These are phyloP conservation scores for Xiphias gladius DNA, from an alignment of 2,113 vertebrate genomes.

Conservation along the genomic window DNA sequence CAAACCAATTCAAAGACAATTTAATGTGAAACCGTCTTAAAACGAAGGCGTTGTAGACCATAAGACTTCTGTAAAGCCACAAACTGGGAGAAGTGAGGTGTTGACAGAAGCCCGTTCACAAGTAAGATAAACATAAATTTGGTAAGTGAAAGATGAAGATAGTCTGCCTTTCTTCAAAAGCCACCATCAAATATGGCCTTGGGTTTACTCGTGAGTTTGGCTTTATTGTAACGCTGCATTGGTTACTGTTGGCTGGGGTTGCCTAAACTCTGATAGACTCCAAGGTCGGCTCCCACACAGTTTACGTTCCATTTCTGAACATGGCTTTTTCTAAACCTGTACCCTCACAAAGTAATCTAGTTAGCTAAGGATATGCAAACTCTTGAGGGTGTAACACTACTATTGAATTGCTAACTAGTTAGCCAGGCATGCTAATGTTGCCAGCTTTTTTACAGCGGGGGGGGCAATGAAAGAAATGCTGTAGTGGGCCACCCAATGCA, in stretches of 20 bases:
- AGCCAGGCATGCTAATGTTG: not conserved
- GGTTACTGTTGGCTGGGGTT: not conserved
- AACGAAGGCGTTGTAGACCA: conserved; percentile 5
- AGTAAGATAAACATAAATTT: not conserved
- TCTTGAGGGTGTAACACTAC: not conserved
- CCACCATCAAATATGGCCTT: not conserved
- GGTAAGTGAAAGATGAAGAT: not conserved
- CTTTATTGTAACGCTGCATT: not conserved
- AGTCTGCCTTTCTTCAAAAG: not conserved
- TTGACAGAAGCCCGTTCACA: not conserved
- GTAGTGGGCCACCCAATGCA: not conserved
- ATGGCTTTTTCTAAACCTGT: not conserved
- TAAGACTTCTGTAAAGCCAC: not conserved
- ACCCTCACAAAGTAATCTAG: not conserved
- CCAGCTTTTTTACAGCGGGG: not conserved
- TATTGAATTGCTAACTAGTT: not conserved
- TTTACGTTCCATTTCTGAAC: not conserved
- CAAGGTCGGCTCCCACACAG: not conserved
- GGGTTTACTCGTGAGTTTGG: not conserved
- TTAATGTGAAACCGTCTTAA: not conserved
- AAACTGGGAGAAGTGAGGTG: not conserved
- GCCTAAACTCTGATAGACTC: not conserved
- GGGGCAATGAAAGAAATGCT: not conserved
- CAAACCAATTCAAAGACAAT: conserved; percentile 8
- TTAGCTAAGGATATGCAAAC: not conserved